phyloP scores from a whole-genome alignment of 2,797 vertebrate genomes.

The Astyanax mexicanus region DNA sequence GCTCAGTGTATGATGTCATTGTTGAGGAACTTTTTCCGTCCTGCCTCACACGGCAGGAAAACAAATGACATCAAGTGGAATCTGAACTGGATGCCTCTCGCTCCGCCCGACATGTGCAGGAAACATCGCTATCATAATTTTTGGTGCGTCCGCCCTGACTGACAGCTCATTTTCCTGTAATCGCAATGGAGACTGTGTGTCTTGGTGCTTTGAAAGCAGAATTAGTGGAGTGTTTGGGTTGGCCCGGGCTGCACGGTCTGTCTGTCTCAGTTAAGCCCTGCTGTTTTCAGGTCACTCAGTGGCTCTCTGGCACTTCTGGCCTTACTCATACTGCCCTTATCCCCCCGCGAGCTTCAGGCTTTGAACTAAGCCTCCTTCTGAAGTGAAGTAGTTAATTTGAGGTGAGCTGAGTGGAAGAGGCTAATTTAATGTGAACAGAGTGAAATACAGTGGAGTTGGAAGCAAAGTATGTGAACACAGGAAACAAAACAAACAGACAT shows the following conservation, averaged over 20 bases:
- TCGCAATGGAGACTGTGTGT: background rate
- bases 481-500: background rate
- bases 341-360: too few species aligned
- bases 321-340: background rate
- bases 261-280: background rate
- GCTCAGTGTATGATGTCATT: slow-evolving; percentile 30
- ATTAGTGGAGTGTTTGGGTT: slow-evolving; percentile 13
- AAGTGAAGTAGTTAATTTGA: too few species aligned
- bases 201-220: slow-evolving; percentile 37
- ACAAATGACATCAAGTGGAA: background rate
- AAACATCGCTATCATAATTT: background rate
- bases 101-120: background rate
- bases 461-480: background rate
- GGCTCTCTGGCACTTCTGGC: background rate
- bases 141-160: background rate
- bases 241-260: background rate
- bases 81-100: background rate
- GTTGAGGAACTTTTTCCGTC: slow-evolving; percentile 19
- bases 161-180: background rate
- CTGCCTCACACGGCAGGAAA: slow-evolving; percentile 6
- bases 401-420: background rate
- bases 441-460: background rate
- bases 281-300: background rate
- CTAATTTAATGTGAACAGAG: background rate
- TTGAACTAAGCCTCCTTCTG: background rate